Conservation (phyloP, 2,888 invertebrate genomes). For the Sarcophaga carnaria region DNA sequence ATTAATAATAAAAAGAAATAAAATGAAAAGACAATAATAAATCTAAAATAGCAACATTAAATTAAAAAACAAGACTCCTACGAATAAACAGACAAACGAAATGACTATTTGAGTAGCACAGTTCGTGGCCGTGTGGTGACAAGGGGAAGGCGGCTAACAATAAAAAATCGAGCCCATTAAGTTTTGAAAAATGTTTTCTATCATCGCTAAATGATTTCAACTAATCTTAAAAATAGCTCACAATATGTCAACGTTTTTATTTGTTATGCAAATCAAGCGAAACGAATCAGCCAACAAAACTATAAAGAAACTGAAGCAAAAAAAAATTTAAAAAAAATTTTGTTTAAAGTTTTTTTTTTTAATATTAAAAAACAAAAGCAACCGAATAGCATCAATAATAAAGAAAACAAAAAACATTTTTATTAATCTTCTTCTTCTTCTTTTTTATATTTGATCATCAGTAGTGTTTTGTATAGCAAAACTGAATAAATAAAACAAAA, state of each 20-base stretch:
- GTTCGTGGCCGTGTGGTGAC: too few species aligned
- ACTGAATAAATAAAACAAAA: background rate
- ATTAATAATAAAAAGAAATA: conserved; percentile 19
- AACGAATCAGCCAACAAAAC: conserved; percentile 16
- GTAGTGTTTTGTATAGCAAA: background rate
- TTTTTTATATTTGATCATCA: conserved; percentile 14
- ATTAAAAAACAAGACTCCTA: conserved; percentile 42
- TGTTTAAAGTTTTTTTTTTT: too few species aligned
- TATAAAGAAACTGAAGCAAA: background rate
- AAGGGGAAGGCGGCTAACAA: background rate
- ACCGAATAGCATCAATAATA: conserved; percentile 17
- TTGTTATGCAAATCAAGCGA: conserved; percentile 77
- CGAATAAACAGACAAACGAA: background rate
- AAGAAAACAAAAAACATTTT: conserved; percentile 23
- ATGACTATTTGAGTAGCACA: background rate
- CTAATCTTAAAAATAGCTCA: conserved; percentile 73
- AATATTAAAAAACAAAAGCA: conserved; percentile 10
- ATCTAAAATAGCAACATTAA: conserved; percentile 35
- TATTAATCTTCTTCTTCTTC: conserved; percentile 62
- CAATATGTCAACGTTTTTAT: conserved; percentile 79
- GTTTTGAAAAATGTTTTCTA: conserved; percentile 68
- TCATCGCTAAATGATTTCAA: conserved; percentile 68
- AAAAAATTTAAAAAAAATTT: conserved; percentile 24
- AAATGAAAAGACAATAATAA: conserved; percentile 23
- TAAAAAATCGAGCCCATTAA: conserved; percentile 64